A percentile compares a stretch with the other conserved stretches of the same genome.
Conservation (phyloP, 2,888 invertebrate species). For the Myathropa florea region DNA sequence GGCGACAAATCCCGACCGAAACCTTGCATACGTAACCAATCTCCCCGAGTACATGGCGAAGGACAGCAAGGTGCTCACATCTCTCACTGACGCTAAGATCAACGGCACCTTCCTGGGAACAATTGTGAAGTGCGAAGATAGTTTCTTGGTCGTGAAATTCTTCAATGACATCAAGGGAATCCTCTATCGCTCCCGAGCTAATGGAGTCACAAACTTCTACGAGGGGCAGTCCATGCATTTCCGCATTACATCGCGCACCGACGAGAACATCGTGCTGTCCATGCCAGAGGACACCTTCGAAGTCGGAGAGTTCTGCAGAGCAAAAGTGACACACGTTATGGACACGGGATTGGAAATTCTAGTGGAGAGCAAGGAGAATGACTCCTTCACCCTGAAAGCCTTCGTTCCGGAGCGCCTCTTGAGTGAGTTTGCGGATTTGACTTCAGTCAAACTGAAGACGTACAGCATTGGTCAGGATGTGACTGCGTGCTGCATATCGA, state of each 20-base stretch:
- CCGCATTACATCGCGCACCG: conserved; percentile 74
- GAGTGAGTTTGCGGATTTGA: conserved; percentile 78
- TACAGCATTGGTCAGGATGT: conserved; percentile 73
- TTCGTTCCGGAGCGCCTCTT: conserved; percentile 79
- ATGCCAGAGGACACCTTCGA: conserved; percentile 76
- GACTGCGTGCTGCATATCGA: conserved; percentile 76
- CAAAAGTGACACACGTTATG: conserved; percentile 74
- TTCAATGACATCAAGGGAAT: conserved; percentile 80
- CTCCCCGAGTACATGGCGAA: conserved; percentile 85
- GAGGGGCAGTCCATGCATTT: conserved; percentile 78
- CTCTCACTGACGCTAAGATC: conserved; percentile 81
- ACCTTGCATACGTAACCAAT: conserved; percentile 84
- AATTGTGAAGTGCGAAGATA: conserved; percentile 76
- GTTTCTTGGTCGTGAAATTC: conserved; percentile 77
- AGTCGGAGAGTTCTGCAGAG: conserved; percentile 77
- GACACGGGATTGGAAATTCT: conserved; percentile 79
- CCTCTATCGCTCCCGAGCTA: conserved; percentile 74
- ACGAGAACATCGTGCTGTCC: conserved; percentile 75
- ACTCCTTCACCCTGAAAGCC: conserved; percentile 75
- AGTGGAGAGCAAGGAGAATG: conserved; percentile 71
- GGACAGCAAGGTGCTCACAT: conserved; percentile 82
- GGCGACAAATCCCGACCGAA: conserved; percentile 80
- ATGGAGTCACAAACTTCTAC: conserved; percentile 73
- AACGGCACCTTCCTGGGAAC: conserved; percentile 80
- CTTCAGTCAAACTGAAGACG: conserved; percentile 74